phyloP scores from a whole-genome alignment of 2,797 vertebrate genomes.

The Leptodactylus fallax region DNA sequence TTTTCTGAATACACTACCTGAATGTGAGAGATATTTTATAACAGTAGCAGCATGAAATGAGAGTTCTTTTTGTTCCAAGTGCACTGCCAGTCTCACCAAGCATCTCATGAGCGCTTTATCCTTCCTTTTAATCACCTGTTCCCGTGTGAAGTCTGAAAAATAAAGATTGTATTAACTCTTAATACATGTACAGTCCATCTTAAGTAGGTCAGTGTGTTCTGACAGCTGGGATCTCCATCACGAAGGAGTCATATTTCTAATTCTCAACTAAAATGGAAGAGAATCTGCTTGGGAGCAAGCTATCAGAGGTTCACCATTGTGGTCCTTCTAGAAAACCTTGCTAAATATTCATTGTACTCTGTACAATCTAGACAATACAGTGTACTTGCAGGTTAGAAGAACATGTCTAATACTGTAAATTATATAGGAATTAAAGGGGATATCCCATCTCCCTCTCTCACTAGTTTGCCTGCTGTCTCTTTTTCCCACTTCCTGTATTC shows the following conservation, averaged over 20 bases:
- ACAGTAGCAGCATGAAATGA: conserved; percentile 72
- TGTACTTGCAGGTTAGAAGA: neutral
- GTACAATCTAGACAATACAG: neutral
- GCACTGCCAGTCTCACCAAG: conserved; percentile 70
- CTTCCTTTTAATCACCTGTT: conserved; percentile 67
- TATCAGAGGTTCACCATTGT: neutral
- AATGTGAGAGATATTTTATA: conserved; percentile 65
- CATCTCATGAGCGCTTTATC: conserved; percentile 66
- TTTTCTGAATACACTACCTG: conserved; percentile 66
- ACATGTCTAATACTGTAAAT: no score
- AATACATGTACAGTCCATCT: neutral
- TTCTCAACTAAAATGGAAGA: neutral
- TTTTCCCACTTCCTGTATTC: no score
- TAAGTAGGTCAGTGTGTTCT: neutral
- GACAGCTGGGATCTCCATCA: neutral
- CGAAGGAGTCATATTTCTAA: neutral
- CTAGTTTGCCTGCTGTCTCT: no score
- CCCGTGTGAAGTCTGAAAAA: conserved; percentile 65
- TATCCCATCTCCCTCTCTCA: no score
- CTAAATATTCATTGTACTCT: no score
- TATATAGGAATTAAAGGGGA: no score
- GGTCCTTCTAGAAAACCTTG: neutral
- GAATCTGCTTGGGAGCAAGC: neutral
- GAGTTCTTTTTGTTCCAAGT: conserved; percentile 66
- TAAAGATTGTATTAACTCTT: neutral